Percentiles rank a stretch among this genome's conserved stretches.
phyloP scores from a whole-genome alignment of 2,113 vertebrate species.

The Phycodurus eques region DNA sequence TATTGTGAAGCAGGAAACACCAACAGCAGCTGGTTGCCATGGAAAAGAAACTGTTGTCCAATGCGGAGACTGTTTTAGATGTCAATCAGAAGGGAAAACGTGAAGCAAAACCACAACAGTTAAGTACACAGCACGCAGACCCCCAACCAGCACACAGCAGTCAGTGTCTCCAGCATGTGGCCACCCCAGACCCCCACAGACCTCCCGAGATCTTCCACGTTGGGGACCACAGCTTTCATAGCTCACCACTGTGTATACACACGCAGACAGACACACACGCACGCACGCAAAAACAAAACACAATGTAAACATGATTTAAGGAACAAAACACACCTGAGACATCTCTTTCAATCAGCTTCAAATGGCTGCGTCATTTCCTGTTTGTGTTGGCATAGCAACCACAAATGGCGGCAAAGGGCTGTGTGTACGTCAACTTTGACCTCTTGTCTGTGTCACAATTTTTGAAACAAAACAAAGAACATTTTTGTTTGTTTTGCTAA shows the following conservation, averaged over 20 bases:
- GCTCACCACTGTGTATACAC: conserved; percentile 47
- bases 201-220: neutral
- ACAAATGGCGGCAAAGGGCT: neutral
- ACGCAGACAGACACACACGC: neutral
- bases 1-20: neutral
- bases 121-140: neutral
- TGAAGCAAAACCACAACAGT: neutral
- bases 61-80: no score
- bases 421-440: neutral
- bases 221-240: conserved; percentile 69
- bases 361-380: neutral
- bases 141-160: neutral
- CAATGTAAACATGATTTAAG: conserved; percentile 62
- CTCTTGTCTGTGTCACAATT: neutral
- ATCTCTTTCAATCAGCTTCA: neutral
- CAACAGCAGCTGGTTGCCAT: neutral
- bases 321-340: conserved; percentile 62
- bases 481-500: neutral
- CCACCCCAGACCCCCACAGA: neutral
- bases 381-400: conserved; percentile 10
- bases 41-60: neutral
- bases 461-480: neutral
- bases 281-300: conserved; percentile 13
- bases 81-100: neutral
- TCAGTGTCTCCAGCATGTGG: conserved; percentile 63